Evolutionary conservation across 92 coral and sea anemone genomes (phyloP).

Genomic region (Palythoa grandis): DNA sequence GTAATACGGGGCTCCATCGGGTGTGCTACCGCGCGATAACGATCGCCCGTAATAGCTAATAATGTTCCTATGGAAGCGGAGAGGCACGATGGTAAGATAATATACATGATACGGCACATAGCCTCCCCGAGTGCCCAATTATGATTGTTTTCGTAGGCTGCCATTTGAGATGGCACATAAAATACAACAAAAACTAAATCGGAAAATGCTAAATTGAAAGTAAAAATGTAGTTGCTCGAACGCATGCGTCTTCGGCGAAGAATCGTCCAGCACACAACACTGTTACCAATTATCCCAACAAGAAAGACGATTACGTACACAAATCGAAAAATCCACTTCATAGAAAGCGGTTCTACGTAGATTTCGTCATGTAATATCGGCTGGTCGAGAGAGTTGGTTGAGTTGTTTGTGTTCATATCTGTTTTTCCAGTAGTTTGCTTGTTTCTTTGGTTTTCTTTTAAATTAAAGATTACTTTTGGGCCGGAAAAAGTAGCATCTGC

Average conservation of each 20-base stretch:
- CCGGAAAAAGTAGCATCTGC: neutral
- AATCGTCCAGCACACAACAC: constrained; percentile 88
- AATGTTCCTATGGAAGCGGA: constrained; percentile 88
- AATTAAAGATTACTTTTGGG: neutral
- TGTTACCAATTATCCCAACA: constrained; percentile 84
- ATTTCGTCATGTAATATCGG: neutral
- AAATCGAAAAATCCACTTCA: constrained; percentile 86
- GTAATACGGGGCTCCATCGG: constrained; percentile 89
- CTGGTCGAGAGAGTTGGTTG: neutral
- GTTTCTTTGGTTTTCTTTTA: neutral
- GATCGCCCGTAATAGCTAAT: constrained; percentile 89
- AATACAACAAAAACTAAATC: constrained; percentile 84
- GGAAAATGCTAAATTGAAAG: constrained; percentile 90
- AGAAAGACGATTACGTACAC: constrained; percentile 80
- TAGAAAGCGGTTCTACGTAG: constrained; percentile 73
- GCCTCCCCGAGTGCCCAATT: constrained; percentile 92
- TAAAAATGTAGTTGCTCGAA: constrained; percentile 88
- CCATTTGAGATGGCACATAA: constrained; percentile 93
- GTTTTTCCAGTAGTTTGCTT: neutral
- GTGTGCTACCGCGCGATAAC: constrained; percentile 89
- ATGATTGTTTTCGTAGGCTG: constrained; percentile 95
- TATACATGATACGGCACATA: constrained; percentile 82
- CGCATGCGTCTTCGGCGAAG: constrained; percentile 89
- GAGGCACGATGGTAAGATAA: constrained; percentile 77
- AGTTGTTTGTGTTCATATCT: constrained; percentile 12